Evolutionary conservation across 2,797 vertebrate genomes (phyloP).

Genomic region (Falco naumanni): DNA sequence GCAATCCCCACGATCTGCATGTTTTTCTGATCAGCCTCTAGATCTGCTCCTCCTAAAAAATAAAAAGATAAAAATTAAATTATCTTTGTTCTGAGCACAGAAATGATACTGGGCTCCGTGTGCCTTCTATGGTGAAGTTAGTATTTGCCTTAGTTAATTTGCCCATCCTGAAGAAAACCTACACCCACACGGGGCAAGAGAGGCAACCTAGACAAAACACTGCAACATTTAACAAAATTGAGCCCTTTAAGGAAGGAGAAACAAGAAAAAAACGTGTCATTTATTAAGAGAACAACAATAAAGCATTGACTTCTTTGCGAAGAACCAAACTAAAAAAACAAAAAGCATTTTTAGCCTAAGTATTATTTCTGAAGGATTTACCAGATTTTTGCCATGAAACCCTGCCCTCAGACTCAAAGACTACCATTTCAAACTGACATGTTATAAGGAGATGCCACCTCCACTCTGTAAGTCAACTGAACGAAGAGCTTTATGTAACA

Average conservation of each 20-base stretch:
- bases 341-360: neutral
- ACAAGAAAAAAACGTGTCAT: neutral
- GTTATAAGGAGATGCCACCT: neutral
- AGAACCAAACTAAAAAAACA: neutral
- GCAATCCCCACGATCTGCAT: neutral
- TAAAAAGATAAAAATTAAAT: neutral
- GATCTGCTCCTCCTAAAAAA: neutral
- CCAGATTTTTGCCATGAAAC: neutral
- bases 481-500: neutral
- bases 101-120: neutral
- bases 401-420: neutral
- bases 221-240: neutral
- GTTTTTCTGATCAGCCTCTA: neutral
- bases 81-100: neutral
- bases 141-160: neutral
- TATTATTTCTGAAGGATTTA: neutral
- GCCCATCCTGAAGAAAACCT: neutral
- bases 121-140: neutral
- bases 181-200: neutral
- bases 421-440: neutral
- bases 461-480: neutral
- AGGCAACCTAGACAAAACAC: neutral
- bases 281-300: neutral
- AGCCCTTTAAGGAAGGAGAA: neutral
- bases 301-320: neutral